A percentile compares a stretch with the other conserved stretches of the same genome.
Conservation (phyloP, 1,140 invertebrate species). For the Trachelipus rathkii region DNA sequence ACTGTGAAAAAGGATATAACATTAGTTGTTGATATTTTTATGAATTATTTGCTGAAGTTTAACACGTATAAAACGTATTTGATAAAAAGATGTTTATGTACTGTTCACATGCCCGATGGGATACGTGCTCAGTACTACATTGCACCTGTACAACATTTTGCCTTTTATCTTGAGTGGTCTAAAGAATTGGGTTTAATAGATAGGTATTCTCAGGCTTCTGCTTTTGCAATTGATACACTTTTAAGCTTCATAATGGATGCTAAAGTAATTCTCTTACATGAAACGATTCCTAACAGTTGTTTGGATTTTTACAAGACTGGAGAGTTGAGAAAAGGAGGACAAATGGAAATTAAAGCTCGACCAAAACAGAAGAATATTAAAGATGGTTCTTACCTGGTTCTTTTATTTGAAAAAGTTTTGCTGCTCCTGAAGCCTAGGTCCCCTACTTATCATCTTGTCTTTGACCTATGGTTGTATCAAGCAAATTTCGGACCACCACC, state of each 20-base stretch:
- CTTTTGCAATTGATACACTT: neutral
- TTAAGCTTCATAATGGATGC: neutral
- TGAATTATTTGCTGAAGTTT: neutral
- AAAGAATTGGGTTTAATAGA: neutral
- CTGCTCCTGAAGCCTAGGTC: neutral
- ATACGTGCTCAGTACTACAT: neutral
- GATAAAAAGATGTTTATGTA: neutral
- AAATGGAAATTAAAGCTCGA: neutral
- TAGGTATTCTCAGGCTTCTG: neutral
- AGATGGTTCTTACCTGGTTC: neutral
- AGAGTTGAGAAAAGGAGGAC: neutral
- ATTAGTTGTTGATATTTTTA: neutral
- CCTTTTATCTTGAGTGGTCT: neutral
- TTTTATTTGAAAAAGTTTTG: neutral
- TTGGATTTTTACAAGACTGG: neutral
- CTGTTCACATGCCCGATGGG: neutral
- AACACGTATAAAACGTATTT: neutral
- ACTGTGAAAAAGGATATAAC: neutral
- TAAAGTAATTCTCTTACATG: neutral
- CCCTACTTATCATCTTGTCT: neutral
- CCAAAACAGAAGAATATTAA: neutral
- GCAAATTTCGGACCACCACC: neutral
- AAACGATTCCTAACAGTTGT: neutral
- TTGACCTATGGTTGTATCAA: neutral
- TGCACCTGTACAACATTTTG: neutral